phyloP scores from a whole-genome alignment of 2,113 vertebrate species.

The Eurystomus gularis region DNA sequence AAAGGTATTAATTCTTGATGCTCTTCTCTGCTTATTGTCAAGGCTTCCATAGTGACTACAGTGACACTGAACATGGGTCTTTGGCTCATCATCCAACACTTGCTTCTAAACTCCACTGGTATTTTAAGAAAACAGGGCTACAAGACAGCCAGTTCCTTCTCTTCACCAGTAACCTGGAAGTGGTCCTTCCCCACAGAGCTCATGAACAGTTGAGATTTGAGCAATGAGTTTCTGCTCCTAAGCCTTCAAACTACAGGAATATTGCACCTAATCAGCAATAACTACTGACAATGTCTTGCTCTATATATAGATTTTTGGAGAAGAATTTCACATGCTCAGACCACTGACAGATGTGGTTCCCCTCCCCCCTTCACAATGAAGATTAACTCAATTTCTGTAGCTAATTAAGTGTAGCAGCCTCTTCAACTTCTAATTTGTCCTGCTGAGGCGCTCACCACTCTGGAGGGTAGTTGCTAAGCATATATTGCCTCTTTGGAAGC shows the following conservation, averaged over 20 bases:
- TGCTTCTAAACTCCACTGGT: background rate
- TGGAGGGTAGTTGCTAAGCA: background rate
- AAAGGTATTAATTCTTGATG: background rate
- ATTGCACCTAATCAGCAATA: background rate
- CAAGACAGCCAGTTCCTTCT: background rate
- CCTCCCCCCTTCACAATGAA: background rate
- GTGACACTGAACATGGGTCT: background rate
- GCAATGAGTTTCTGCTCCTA: background rate
- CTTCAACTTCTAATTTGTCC: background rate
- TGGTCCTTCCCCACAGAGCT: background rate
- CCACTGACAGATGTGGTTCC: background rate
- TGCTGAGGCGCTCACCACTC: background rate
- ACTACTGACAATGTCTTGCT: background rate
- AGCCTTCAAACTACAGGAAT: background rate
- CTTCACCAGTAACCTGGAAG: background rate
- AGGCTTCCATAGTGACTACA: background rate
- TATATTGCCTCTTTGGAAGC: background rate
- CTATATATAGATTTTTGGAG: background rate
- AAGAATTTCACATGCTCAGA: background rate
- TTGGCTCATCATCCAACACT: background rate
- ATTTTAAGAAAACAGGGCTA: background rate
- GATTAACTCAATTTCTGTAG: background rate
- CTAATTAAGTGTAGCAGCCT: background rate
- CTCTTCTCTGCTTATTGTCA: background rate
- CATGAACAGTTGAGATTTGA: background rate